Evolutionary conservation across 2,797 vertebrate genomes (phyloP).

Genomic region (Danio albolineatus): DNA sequence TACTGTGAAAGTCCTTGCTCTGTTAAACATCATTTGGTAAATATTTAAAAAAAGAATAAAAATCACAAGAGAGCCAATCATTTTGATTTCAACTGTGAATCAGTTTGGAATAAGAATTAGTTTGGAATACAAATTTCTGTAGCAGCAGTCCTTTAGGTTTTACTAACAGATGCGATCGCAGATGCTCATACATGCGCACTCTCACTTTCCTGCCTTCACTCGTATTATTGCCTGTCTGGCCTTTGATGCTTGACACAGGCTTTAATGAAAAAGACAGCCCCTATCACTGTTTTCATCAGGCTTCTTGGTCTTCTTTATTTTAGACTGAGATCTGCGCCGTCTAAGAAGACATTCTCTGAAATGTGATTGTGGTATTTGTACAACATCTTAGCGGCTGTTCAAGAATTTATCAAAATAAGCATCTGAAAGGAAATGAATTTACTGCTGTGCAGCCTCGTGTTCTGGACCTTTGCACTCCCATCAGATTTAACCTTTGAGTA

Average conservation of each 20-base stretch:
- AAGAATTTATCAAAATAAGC: conserved; percentile 28
- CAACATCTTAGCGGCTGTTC: conserved; percentile 39
- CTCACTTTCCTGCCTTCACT: conserved; percentile 3
- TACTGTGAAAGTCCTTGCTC: too few relatives aligned
- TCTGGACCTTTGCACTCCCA: conserved; percentile 3
- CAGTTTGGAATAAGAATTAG: conserved; percentile 6
- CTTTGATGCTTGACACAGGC: conserved; percentile 66
- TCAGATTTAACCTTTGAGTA: conserved; percentile 5
- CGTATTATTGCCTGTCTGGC: conserved; percentile 14
- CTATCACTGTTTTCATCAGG: conserved; percentile 62
- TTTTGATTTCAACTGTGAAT: not conserved
- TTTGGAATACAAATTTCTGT: too few relatives aligned
- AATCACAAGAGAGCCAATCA: too few relatives aligned
- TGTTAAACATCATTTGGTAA: too few relatives aligned
- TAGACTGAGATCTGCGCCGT: conserved; percentile 65
- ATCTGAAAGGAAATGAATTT: conserved; percentile 40
- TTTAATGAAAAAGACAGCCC: conserved; percentile 62
- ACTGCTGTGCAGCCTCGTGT: conserved; percentile 48
- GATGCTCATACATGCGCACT: conserved; percentile 12
- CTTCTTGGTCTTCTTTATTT: conserved; percentile 56
- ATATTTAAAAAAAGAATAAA: too few relatives aligned
- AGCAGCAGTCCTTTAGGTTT: conserved; percentile 9
- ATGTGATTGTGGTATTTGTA: conserved; percentile 34
- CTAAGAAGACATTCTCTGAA: conserved; percentile 56
- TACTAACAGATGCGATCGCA: not conserved